These are phyloP conservation scores for Menura novaehollandiae DNA, from an alignment of 2,113 vertebrate genomes.

Conservation along the genomic window DNA sequence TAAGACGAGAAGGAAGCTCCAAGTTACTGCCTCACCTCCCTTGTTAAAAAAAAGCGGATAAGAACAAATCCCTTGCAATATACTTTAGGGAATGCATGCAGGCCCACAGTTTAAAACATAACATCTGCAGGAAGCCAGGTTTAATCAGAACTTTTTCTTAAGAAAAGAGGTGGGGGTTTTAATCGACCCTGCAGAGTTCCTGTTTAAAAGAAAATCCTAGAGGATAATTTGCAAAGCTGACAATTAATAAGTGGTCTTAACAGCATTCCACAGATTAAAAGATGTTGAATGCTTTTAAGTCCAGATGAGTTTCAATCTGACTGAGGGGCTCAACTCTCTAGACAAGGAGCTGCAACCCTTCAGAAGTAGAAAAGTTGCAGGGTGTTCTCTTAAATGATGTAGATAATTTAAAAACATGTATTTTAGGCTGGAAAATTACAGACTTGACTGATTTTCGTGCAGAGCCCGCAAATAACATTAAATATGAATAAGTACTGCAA, in stretches of 20 bases:
- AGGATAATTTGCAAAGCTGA: not conserved
- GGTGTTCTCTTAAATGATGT: not conserved
- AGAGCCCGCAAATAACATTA: not conserved
- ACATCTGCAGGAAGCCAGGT: not conserved
- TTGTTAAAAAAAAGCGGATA: not conserved
- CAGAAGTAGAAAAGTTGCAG: not conserved
- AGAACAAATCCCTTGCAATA: not conserved
- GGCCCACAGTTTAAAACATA: not conserved
- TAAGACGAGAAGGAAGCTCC: not conserved
- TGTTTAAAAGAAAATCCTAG: not conserved
- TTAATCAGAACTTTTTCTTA: not conserved
- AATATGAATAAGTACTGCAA: not conserved
- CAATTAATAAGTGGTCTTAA: not conserved
- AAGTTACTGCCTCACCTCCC: not conserved
- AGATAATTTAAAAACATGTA: not conserved
- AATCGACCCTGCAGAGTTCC: not conserved
- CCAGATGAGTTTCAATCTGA: not conserved
- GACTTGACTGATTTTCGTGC: not conserved
- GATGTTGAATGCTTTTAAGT: not conserved
- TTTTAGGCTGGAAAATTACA: not conserved
- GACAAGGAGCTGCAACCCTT: not conserved
- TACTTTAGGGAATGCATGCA: not conserved
- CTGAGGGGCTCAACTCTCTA: not conserved
- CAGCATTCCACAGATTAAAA: not conserved
- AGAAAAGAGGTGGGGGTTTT: not conserved